Evolutionary conservation across 2,888 invertebrate genomes (phyloP).

Genomic region (Rhamphomyia laevipes): DNA sequence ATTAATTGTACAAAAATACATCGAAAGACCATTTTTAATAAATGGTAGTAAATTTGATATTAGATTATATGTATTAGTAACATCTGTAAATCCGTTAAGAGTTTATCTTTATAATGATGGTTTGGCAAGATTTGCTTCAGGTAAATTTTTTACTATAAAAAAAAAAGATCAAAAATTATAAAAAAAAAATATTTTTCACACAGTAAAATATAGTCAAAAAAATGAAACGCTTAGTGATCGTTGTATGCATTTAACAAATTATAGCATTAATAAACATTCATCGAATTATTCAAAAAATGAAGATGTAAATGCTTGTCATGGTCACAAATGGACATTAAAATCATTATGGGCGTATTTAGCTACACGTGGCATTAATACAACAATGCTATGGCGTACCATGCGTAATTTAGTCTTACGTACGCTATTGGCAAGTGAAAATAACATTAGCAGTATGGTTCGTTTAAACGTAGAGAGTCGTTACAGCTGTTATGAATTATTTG

Average conservation of each 20-base stretch:
- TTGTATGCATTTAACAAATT: conserved; percentile 87
- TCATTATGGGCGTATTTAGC: conserved; percentile 51
- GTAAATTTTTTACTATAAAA: conserved; percentile 37
- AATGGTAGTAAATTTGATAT: conserved; percentile 97
- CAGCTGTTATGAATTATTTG: conserved; percentile 90
- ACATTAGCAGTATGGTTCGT: conserved; percentile 59
- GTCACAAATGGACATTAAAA: conserved; percentile 80
- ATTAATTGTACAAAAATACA: conserved; percentile 82
- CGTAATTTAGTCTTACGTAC: conserved; percentile 90
- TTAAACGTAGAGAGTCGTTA: conserved; percentile 68
- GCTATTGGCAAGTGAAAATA: conserved; percentile 74
- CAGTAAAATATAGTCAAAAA: conserved; percentile 75
- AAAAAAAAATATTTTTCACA: conserved; percentile 1
- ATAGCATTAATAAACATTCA: conserved; percentile 81
- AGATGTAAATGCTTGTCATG: conserved; percentile 80
- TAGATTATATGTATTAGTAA: conserved; percentile 87
- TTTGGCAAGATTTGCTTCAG: conserved; percentile 89
- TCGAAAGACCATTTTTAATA: conserved; percentile 73
- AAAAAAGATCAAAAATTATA: neutral
- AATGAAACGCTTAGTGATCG: conserved; percentile 66
- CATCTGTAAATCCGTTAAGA: conserved; percentile 85
- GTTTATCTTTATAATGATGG: conserved; percentile 95
- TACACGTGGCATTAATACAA: conserved; percentile 62
- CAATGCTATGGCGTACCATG: conserved; percentile 68
- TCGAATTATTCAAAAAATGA: conserved; percentile 80